Base-by-base conservation (phyloP, 2,888 invertebrate genomes). In the Flexamia atlantica region DNA sequence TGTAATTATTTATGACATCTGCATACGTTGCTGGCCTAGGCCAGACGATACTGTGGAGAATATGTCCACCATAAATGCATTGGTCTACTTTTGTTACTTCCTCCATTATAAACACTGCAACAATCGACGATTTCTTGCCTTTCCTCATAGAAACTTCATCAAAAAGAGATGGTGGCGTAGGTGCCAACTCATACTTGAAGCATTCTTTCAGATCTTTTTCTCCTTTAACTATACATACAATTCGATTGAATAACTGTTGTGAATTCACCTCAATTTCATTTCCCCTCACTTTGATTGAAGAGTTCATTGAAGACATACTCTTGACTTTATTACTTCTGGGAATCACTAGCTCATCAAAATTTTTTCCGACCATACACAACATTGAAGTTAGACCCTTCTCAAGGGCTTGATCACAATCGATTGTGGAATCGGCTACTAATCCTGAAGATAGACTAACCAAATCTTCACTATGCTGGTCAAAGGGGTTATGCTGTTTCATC, bases 201-300 rank as follows among this genome's bases (percentile, higher is more conserved):
- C n/a, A n/a, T n/a, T 32, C 20, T 80, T 80, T 80, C 32, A 80
- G 57, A 12, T 80, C 50, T 17, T 17, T n/a, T 23, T 42, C 28
- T 17, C 80, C 25, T n/a, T 80, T 50, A 80, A 42, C 42, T 1
- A 80, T 25, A 53, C 80, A 80, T 32, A 80, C 14, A 17, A 80
- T 80, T 53, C 80, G 4, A 80, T 80, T 80, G 25, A 80, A 80
- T n/a, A 80, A 9, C 30, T 80, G 53, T 30, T 80, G 80, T 32
- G 57, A 57, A 57, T 80, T 80, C 1, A 80, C 53, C 12, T 25
- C n/a, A 25, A 57, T 25, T 57, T 80, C 80, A 28, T 80, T 46
- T 20, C 23, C 42, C 57, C 57, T 23, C 0, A 28, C 30, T 53
- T 53, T 53, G 40, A 40, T 40, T 40, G 50, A 23, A 23, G 5